Conservation (phyloP, 2,113 vertebrate genomes). For the Paraplagusia blochii region DNA sequence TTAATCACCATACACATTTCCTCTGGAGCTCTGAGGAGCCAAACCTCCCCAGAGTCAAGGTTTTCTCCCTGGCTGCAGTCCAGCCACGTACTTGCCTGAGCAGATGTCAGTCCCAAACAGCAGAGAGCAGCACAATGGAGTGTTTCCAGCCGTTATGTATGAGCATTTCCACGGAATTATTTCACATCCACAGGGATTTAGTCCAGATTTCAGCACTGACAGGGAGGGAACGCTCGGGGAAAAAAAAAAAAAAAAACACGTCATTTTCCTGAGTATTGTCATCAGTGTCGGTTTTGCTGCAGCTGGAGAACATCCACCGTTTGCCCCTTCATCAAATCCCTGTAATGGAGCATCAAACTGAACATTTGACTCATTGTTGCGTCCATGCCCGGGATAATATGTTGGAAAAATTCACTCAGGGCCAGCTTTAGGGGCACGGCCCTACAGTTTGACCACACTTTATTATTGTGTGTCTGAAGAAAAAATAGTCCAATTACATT, state of each 20-base stretch:
- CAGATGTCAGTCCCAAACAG: slow-evolving; percentile 55
- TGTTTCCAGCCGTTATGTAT: slow-evolving; percentile 25
- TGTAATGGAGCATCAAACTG: slow-evolving; percentile 37
- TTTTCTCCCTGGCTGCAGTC: slow-evolving; percentile 30
- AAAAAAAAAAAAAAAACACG: too few species aligned
- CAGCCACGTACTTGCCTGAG: slow-evolving; percentile 22
- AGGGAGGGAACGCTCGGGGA: background rate
- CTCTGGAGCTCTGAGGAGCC: background rate
- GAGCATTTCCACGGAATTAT: slow-evolving; percentile 6
- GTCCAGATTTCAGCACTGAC: slow-evolving; percentile 16
- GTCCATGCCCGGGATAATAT: slow-evolving; percentile 33
- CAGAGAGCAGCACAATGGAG: background rate
- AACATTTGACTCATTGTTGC: slow-evolving; percentile 33
- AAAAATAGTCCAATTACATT: slow-evolving; percentile 34
- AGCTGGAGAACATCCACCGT: slow-evolving; percentile 7
- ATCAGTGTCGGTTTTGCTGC: background rate
- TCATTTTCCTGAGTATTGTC: slow-evolving; percentile 10
- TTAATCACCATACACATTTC: background rate
- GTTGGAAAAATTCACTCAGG: slow-evolving; percentile 42
- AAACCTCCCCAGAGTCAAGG: slow-evolving; percentile 3
- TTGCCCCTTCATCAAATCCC: slow-evolving; percentile 33
- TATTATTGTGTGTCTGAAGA: slow-evolving; percentile 28
- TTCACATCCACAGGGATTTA: slow-evolving; percentile 6
- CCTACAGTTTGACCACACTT: slow-evolving; percentile 50
- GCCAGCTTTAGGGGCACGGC: slow-evolving; percentile 34